Evolutionary conservation across 2,888 invertebrate genomes (phyloP), one percentile per base, ranked within the genome.

Genomic region (Oconnorella tubifera): DNA sequence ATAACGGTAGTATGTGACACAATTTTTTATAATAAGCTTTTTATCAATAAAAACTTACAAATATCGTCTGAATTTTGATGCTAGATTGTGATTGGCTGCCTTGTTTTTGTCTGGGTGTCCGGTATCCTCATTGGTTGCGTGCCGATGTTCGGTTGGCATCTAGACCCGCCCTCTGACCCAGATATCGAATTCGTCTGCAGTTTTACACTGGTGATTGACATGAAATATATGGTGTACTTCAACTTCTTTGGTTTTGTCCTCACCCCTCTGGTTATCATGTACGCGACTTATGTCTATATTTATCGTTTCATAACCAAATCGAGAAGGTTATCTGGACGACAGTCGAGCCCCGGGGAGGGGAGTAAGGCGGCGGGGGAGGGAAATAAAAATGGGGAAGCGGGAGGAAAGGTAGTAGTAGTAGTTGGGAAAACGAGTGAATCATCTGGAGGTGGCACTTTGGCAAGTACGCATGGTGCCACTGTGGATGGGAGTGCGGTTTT

Each of bases 211-310:
- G 78, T 79, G 19, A 76, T 80, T 55, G 77, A 78, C 65, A 73
- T 79, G 74, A 67, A 73, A n/a, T 80, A 78, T 70, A 77, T 79
- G 74, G 79, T 80, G 29, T 79, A 77, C 70, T 78, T 78, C 63
- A 77, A 77, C 68, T 80, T 79, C 67, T 78, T 79, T 62, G 77
- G 76, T 23, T 77, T 75, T 64, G 74, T 77, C 25, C 62, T 79
- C 2, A 59, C 72, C 25, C 78, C 79, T 1, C 68, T 80, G 33
- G 58, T 77, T 3, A 67, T 78, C 56, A 77, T 79, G 68, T 71
- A 77, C 28, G 62, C 71, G 19, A 72, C 79, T n/a, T 79, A 80
- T 62, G 64, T 71, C 3, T 78, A 78, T 69, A 79, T 80, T 31
- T 78, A 75, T 61, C 60, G 70, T 29, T 60, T 60, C 60, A 60